Base-by-base conservation (phyloP, 1,140 invertebrate species). In the Stenopsyche tienmushanensis region DNA sequence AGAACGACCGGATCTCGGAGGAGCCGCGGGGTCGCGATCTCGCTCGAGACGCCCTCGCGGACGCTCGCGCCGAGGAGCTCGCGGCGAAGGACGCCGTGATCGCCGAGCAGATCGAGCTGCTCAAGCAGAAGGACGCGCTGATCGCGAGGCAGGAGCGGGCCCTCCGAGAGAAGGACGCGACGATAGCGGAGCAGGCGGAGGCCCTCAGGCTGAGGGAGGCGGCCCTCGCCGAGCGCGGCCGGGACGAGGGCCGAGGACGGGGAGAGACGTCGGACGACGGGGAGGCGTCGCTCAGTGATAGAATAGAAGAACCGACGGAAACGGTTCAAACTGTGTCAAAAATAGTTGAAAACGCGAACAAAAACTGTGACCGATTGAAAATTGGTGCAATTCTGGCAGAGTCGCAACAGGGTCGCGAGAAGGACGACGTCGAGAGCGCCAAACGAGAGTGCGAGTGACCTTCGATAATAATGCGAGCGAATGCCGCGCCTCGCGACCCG, bases 61-160 rank as follows among this genome's bases (percentile, higher is more conserved):
- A 26, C n/a, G 53, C 42, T 8, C 66, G 68, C 57, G 60, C 65
- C 10, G 63, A 63, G 24, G 17, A 18, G n/a, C 41, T 68, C 21
- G 18, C 54, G 23, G 65, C 66, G 26, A 70, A 67, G 29, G 65
- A 67, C 17, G 58, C 52, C 10, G 49, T 68, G 2, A 71, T 71
- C 15, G 63, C 63, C 1, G 45, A 49, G 20, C 65, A 70, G 34
- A 2, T 34, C 3, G 57, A 54, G 29, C 24, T 66, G 34, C 47
- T 71, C 10, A 71, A 65, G 59, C 59, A 67, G 57, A 71, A 65
- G 24, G 62, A 71, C n/a, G 63, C 52, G 10, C 13, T 64, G n/a
- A 58, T 53, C 44, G 20, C 26, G 2, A 45, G 50, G 17, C 52
- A 62, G 15, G 58, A 45, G 26, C 45, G 65, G 25, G n/a, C 25